These are phyloP conservation scores for Sinohyriopsis cumingii DNA, from an alignment of 2,888 invertebrate species.

Conservation along the genomic window DNA sequence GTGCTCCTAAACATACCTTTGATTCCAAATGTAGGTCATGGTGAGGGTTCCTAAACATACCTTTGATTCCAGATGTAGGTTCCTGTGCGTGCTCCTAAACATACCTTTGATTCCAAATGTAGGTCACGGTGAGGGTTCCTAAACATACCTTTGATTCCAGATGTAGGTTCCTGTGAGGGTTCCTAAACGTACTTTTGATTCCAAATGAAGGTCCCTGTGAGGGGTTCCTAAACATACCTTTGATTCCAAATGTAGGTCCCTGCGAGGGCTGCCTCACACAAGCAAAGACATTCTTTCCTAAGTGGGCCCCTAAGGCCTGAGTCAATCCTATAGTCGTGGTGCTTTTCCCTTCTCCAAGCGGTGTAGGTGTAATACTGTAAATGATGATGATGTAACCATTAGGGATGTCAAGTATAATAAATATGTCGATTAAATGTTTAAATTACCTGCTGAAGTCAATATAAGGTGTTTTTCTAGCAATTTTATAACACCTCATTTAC, in stretches of 20 bases:
- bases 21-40: too few species aligned
- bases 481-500: too few species aligned
- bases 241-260: constrained; percentile 99
- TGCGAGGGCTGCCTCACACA: constrained; percentile 98
- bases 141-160: constrained; percentile 76
- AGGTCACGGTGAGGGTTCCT: too few species aligned
- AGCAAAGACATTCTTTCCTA: constrained; percentile 89
- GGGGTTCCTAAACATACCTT: constrained; percentile 82
- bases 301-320: constrained; percentile 91
- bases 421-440: too few species aligned
- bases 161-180: too few species aligned
- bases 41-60: constrained; percentile 55
- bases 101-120: too few species aligned
- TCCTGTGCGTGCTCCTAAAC: too few species aligned
- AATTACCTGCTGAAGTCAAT: too few species aligned
- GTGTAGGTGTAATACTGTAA: constrained; percentile 94
- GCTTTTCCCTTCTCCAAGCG: constrained; percentile 99
- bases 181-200: constrained; percentile 81
- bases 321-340: constrained; percentile 94
- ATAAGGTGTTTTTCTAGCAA: too few species aligned
- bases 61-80: constrained; percentile 92
- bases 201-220: constrained; percentile 74
- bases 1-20: constrained; percentile 89
- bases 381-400: background rate
- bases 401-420: too few species aligned